A percentile compares a stretch with the other conserved stretches of the same genome.
Conservation (phyloP, 2,888 invertebrate genomes). For the Lasioglossum pauxillum region DNA sequence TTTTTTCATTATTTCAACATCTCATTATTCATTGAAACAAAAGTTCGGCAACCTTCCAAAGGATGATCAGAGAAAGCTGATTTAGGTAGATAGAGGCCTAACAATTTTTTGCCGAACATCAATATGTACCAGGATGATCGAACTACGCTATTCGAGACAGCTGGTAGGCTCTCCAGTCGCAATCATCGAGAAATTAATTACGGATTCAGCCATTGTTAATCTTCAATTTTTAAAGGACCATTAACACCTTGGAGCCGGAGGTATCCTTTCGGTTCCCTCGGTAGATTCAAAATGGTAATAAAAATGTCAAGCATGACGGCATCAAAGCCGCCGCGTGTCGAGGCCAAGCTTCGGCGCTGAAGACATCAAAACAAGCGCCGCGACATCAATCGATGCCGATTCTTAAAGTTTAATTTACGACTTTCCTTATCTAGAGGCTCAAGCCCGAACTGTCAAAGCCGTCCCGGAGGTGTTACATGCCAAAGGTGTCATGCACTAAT, state of each 20-base stretch:
- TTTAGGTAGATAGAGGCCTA: neutral
- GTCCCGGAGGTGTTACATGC: neutral
- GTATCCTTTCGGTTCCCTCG: neutral
- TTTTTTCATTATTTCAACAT: neutral
- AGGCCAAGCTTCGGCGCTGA: constrained; percentile 7
- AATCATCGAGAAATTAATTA: neutral
- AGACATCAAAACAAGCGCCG: constrained; percentile 12
- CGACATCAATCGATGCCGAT: constrained; percentile 11
- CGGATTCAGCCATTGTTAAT: neutral
- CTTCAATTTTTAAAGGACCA: neutral
- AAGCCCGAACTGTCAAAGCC: neutral
- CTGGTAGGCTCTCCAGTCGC: neutral
- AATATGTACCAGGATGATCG: neutral
- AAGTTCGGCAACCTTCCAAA: neutral
- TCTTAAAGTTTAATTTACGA: constrained; percentile 11
- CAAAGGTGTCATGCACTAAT: neutral
- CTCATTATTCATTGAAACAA: neutral
- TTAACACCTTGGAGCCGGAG: neutral
- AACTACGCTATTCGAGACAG: neutral
- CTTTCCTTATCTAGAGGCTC: constrained; percentile 2
- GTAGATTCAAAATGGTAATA: constrained; percentile 7
- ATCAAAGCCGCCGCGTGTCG: constrained; percentile 7
- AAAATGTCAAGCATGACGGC: constrained; percentile 9
- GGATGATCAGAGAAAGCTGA: too few relatives aligned
- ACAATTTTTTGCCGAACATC: neutral